These are phyloP conservation scores for Crepidodera aurea DNA, from an alignment of 2,888 invertebrate species.

Conservation along the genomic window DNA sequence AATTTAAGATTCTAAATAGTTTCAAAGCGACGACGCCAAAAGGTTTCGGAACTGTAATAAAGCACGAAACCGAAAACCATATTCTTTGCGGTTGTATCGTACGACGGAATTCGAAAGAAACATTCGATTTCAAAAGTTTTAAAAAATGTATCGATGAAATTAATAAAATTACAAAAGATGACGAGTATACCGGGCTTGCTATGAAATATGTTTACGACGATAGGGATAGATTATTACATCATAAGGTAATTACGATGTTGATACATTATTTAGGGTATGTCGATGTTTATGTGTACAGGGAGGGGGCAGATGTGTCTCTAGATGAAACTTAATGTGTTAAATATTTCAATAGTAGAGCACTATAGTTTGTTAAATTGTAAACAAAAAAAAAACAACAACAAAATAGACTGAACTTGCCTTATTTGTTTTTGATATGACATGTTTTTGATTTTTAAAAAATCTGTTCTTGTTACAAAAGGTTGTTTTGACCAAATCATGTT, in stretches of 20 bases:
- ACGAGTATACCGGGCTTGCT: conserved; percentile 41
- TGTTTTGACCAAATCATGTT: too few relatives aligned
- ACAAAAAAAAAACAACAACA: too few relatives aligned
- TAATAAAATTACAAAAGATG: conserved; percentile 37
- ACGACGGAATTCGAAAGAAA: conserved; percentile 35
- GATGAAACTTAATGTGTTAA: conserved; percentile 4
- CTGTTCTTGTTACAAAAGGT: too few relatives aligned
- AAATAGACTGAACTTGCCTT: background rate
- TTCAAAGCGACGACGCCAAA: conserved; percentile 43
- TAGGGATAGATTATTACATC: conserved; percentile 45
- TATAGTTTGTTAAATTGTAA: background rate
- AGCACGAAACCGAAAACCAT: conserved; percentile 40
- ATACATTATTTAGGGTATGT: conserved; percentile 48
- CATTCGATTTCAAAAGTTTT: conserved; percentile 43
- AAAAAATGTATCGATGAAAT: conserved; percentile 42
- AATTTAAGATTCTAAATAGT: conserved; percentile 50
- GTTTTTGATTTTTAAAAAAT: too few relatives aligned
- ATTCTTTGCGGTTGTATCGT: conserved; percentile 51
- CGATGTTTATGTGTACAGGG: conserved; percentile 53
- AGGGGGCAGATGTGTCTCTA: conserved; percentile 22
- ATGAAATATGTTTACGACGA: conserved; percentile 43
- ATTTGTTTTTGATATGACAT: background rate
- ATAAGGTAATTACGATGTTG: conserved; percentile 55
- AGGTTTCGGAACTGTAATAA: conserved; percentile 48
- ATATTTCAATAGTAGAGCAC: background rate